A percentile compares a stretch with the other conserved stretches of the same genome.
These are phyloP conservation scores for Hyphantria cunea DNA, from an alignment of 1,140 invertebrate species.

Conservation along the genomic window DNA sequence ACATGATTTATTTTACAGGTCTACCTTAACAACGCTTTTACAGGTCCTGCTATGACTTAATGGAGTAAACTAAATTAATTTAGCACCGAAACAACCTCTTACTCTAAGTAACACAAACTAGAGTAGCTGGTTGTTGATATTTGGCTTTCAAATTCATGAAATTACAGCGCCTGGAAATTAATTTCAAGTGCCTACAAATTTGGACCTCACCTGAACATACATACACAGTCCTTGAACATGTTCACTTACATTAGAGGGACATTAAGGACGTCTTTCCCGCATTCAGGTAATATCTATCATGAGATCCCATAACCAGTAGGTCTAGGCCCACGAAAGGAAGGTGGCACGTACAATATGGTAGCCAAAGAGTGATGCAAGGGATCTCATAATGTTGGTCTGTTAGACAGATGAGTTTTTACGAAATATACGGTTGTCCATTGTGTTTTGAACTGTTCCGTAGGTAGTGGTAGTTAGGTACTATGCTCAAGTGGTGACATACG, in stretches of 20 bases:
- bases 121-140: too few relatives aligned
- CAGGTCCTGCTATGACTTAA: too few relatives aligned
- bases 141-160: not conserved
- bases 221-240: slow-evolving; percentile 24
- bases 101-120: not conserved
- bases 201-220: slow-evolving; percentile 19
- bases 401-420: slow-evolving; percentile 42
- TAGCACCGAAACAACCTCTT: not conserved
- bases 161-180: not conserved
- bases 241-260: slow-evolving; percentile 50
- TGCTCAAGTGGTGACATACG: too few relatives aligned
- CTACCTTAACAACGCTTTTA: too few relatives aligned
- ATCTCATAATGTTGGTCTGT: slow-evolving; percentile 34
- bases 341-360: not conserved
- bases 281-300: slow-evolving; percentile 49
- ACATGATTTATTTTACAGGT: too few relatives aligned
- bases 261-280: slow-evolving; percentile 45
- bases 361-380: slow-evolving; percentile 16
- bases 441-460: slow-evolving; percentile 1
- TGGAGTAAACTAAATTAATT: too few relatives aligned
- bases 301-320: slow-evolving; percentile 12
- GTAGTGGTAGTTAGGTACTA: too few relatives aligned
- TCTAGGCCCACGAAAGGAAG: slow-evolving; percentile 2
- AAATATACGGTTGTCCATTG: slow-evolving; percentile 34
- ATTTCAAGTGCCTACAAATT: slow-evolving; percentile 19